phyloP scores from a whole-genome alignment of 2,888 invertebrate species.

The Tipula unca region DNA sequence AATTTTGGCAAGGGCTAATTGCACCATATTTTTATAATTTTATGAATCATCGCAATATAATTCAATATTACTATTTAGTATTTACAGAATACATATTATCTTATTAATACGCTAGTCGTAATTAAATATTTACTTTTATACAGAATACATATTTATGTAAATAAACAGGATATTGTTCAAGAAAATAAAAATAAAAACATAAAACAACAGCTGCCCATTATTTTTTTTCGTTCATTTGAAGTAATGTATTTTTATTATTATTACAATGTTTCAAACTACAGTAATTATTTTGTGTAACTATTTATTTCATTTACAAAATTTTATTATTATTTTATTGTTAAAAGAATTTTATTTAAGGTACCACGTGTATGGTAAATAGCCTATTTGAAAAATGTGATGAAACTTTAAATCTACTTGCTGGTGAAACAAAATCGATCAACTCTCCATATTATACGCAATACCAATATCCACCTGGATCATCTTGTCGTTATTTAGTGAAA shows the following conservation, averaged over 20 bases:
- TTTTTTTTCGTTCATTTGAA: neutral
- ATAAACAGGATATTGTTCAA: neutral
- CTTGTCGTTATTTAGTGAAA: slow-evolving; percentile 35
- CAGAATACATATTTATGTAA: neutral
- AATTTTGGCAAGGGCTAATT: neutral
- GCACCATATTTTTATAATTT: neutral
- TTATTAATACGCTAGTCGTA: neutral
- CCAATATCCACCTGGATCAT: slow-evolving; percentile 34
- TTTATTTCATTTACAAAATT: neutral
- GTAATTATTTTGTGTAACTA: neutral
- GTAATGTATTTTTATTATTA: neutral
- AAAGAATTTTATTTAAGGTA: neutral
- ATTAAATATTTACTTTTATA: neutral
- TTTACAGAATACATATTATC: neutral
- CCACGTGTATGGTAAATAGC: neutral
- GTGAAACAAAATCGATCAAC: slow-evolving; percentile 28
- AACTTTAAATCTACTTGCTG: slow-evolving; percentile 30
- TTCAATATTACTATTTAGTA: neutral
- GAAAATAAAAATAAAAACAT: neutral
- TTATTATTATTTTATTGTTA: neutral
- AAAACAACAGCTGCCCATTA: neutral
- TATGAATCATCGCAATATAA: neutral
- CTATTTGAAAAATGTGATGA: slow-evolving; percentile 35
- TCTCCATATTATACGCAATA: slow-evolving; percentile 36
- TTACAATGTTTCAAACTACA: neutral